Percentiles rank a stretch among this genome's conserved stretches.
Conservation (phyloP, 2,113 vertebrate genomes). For the Ceratotherium simum region DNA sequence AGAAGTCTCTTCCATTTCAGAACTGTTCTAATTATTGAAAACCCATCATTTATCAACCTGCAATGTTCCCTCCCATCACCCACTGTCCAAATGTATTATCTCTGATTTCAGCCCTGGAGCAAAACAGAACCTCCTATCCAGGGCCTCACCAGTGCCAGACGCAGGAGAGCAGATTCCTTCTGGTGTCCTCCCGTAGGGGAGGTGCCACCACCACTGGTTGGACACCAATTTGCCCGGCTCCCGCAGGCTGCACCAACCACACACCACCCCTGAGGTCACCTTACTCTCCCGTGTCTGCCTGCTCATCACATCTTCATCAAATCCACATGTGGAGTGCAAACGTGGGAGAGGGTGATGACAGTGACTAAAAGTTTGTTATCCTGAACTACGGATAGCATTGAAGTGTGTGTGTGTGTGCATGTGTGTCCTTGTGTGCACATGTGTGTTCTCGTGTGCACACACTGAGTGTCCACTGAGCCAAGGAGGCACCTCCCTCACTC, state of each 20-base stretch:
- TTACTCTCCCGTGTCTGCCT: neutral
- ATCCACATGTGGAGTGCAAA: neutral
- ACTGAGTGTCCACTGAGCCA: neutral
- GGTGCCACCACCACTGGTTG: fast-evolving
- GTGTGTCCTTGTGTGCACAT: neutral
- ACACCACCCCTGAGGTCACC: neutral
- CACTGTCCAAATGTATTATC: neutral
- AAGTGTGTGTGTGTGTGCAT: neutral
- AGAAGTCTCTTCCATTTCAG: neutral
- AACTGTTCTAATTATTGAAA: neutral
- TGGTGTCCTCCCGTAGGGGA: neutral
- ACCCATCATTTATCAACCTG: neutral
- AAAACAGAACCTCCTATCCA: fast-evolving
- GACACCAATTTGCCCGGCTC: neutral
- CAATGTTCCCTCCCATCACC: neutral
- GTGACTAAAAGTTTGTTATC: too few species aligned
- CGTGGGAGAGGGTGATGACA: too few species aligned
- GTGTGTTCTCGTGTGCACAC: fast-evolving
- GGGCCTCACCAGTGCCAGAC: neutral
- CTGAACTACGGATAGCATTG: neutral
- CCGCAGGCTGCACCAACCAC: fast-evolving
- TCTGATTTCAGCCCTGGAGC: neutral
- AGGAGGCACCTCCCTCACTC: too few species aligned
- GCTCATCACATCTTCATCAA: neutral
- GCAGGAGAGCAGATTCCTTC: neutral